Percentiles rank a stretch among this genome's conserved stretches.
Evolutionary conservation across 2,113 vertebrate genomes (phyloP).

Genomic region (Eurypyga helias): DNA sequence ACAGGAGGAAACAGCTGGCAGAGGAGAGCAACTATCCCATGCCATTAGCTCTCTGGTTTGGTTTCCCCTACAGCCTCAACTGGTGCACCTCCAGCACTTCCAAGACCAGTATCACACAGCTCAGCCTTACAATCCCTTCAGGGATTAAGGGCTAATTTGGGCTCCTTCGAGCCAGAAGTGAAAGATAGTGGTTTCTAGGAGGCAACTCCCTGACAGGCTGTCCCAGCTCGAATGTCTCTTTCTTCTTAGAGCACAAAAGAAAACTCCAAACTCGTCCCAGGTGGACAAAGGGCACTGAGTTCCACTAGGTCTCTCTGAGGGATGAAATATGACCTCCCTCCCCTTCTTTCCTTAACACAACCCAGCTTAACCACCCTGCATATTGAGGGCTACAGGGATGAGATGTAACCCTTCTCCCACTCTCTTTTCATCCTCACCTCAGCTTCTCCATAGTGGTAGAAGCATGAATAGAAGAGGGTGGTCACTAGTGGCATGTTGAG

Average conservation of each 20-base stretch:
- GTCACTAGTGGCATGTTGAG: slow-evolving; percentile 95
- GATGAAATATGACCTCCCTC: neutral
- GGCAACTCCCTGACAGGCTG: neutral
- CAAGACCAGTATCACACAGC: neutral
- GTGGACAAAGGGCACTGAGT: neutral
- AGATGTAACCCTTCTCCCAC: neutral
- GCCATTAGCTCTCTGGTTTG: neutral
- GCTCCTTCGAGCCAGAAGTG: neutral
- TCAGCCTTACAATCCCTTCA: neutral
- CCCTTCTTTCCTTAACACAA: neutral
- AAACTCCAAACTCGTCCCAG: neutral
- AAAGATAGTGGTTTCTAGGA: neutral
- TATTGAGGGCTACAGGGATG: neutral
- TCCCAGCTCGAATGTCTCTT: neutral
- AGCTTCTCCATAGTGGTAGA: slow-evolving; percentile 91
- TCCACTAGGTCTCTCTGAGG: neutral
- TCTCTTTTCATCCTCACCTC: slow-evolving; percentile 73
- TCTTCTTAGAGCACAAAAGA: neutral
- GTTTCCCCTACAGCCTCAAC: neutral
- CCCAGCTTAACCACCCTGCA: neutral
- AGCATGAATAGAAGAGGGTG: slow-evolving; percentile 94
- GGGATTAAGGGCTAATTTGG: neutral
- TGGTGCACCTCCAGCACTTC: neutral
- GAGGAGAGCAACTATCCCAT: neutral
- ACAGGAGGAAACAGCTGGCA: neutral